Conservation (phyloP, 1,140 invertebrate species). For the Amyelois transitella region DNA sequence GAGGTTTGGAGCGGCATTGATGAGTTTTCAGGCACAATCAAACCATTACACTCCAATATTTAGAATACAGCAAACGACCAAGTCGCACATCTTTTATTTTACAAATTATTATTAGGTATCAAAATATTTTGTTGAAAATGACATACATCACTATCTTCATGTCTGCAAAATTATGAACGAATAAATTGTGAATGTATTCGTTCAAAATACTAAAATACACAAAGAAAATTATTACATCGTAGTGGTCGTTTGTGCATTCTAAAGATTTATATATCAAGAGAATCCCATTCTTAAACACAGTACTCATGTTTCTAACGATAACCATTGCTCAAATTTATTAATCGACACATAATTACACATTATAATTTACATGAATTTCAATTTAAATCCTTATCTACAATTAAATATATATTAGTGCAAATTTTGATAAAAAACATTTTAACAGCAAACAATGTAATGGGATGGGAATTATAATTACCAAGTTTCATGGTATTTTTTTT, state of each 20-base stretch:
- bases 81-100: neutral
- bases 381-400: constrained; percentile 37
- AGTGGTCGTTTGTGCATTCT: constrained; percentile 30
- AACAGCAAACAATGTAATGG: no score
- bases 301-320: constrained; percentile 48
- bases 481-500: no score
- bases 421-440: constrained; percentile 20
- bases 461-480: no score
- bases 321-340: constrained; percentile 40
- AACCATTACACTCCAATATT: constrained; percentile 65
- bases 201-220: no score
- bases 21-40: constrained; percentile 72
- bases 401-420: constrained; percentile 35
- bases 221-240: neutral
- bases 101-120: neutral
- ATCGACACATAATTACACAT: constrained; percentile 18
- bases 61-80: constrained; percentile 52
- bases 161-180: neutral
- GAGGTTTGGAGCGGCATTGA: constrained; percentile 73
- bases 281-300: constrained; percentile 49
- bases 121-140: neutral
- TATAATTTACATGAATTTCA: constrained; percentile 31
- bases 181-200: no score
- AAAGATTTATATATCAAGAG: constrained; percentile 41
- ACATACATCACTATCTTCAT: no score